Evolutionary conservation across 2,797 vertebrate genomes (phyloP).

Genomic region (Peromyscus eremicus): DNA sequence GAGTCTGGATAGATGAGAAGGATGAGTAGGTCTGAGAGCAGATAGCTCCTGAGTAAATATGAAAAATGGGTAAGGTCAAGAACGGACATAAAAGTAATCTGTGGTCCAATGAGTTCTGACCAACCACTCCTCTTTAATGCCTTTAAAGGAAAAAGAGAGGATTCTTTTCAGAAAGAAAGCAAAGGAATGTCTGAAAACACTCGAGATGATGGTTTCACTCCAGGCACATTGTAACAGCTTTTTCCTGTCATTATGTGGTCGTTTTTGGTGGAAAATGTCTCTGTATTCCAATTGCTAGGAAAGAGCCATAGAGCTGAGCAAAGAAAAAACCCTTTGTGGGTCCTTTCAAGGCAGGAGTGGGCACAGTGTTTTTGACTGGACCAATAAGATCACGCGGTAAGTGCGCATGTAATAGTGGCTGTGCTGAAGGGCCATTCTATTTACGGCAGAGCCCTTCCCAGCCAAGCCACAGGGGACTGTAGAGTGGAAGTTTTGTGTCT

Average conservation of each 20-base stretch:
- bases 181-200: conserved; percentile 58
- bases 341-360: conserved; percentile 9
- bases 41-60: neutral
- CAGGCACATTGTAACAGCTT: conserved; percentile 15
- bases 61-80: neutral
- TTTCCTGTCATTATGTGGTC: conserved; percentile 61
- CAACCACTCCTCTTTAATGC: neutral
- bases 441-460: conserved; percentile 9
- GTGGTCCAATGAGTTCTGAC: neutral
- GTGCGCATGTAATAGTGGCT: neutral
- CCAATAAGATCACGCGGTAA: conserved; percentile 3
- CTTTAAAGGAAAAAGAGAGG: neutral
- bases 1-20: neutral
- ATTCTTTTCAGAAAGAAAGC: neutral
- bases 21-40: neutral
- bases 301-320: neutral
- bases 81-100: neutral
- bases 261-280: conserved; percentile 59
- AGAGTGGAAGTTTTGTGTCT: neutral
- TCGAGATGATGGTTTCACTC: conserved; percentile 31
- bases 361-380: neutral
- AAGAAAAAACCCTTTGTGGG: conserved; percentile 30
- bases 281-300: conserved; percentile 27
- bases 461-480: neutral
- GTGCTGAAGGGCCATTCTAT: conserved; percentile 7